phyloP scores from a whole-genome alignment of 35 echinoderm and acorn worm species.

The Heliocidaris erythrogramma region DNA sequence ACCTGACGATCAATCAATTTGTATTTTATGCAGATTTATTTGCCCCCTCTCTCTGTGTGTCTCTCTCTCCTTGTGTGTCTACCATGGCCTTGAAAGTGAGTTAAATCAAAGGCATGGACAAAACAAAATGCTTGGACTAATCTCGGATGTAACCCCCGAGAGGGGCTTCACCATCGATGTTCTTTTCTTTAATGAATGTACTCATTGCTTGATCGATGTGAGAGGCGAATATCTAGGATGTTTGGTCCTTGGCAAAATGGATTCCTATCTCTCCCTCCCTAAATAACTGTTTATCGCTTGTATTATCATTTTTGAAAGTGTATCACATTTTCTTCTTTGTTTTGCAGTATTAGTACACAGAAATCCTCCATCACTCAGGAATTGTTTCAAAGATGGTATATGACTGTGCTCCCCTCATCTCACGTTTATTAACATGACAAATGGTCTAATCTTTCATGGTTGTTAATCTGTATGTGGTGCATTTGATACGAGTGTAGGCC shows the following conservation, averaged over 20 bases:
- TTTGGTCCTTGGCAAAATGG: neutral
- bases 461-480: neutral
- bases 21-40: slow-evolving; percentile 51
- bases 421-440: neutral
- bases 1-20: slow-evolving; percentile 54
- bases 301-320: neutral
- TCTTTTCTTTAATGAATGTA: neutral
- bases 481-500: slow-evolving; percentile 1
- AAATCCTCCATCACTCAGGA: neutral
- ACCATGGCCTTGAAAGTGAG: slow-evolving; percentile 1
- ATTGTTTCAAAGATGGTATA: neutral
- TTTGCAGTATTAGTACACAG: neutral
- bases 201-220: slow-evolving; percentile 8
- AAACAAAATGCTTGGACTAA: neutral
- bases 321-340: neutral
- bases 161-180: neutral
- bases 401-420: neutral
- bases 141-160: neutral
- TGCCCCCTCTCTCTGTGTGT: neutral
- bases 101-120: slow-evolving; percentile 19
- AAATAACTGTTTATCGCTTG: neutral
- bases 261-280: neutral
- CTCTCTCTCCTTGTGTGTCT: neutral
- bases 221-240: neutral
- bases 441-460: too few relatives aligned